A percentile compares a stretch with the other conserved stretches of the same genome.
Evolutionary conservation across 1,140 invertebrate genomes (phyloP).

Genomic region (Pseudomyrmex flavicornis): DNA sequence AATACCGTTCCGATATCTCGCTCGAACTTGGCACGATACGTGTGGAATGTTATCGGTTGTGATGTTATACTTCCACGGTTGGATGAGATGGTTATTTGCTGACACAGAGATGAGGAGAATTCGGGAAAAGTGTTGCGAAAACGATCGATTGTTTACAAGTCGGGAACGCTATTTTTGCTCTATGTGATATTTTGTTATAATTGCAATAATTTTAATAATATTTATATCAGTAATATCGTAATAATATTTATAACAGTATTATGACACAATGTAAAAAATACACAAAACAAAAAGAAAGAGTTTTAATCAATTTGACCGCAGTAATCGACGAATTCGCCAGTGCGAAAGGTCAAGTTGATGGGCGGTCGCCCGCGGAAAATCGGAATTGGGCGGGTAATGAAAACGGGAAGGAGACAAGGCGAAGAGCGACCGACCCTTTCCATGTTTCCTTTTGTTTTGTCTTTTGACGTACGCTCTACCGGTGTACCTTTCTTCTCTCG

Average conservation of each 20-base stretch:
- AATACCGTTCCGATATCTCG: constrained; percentile 15
- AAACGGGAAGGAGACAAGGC: constrained; percentile 47
- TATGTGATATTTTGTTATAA: not conserved
- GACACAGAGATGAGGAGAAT: not conserved
- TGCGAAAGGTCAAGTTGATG: not conserved
- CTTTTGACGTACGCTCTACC: constrained; percentile 47
- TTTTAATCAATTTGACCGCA: not conserved
- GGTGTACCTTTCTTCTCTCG: not conserved
- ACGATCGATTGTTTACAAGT: not conserved
- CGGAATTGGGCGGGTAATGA: constrained; percentile 35
- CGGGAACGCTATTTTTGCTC: not conserved
- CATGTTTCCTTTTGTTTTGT: constrained; percentile 48
- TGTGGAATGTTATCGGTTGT: constrained; percentile 21
- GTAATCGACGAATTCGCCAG: not conserved
- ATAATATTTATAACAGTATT: not conserved
- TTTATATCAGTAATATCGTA: not conserved
- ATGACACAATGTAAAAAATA: not conserved
- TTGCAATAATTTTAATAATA: not conserved
- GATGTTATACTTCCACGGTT: not conserved
- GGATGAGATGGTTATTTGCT: not conserved
- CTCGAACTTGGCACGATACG: constrained; percentile 20
- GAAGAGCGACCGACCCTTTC: constrained; percentile 40
- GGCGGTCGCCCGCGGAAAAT: not conserved
- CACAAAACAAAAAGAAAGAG: not conserved
- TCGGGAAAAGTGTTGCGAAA: not conserved